Base-by-base conservation (phyloP, 2,797 vertebrate genomes). In the Eleutherodactylus coqui region DNA sequence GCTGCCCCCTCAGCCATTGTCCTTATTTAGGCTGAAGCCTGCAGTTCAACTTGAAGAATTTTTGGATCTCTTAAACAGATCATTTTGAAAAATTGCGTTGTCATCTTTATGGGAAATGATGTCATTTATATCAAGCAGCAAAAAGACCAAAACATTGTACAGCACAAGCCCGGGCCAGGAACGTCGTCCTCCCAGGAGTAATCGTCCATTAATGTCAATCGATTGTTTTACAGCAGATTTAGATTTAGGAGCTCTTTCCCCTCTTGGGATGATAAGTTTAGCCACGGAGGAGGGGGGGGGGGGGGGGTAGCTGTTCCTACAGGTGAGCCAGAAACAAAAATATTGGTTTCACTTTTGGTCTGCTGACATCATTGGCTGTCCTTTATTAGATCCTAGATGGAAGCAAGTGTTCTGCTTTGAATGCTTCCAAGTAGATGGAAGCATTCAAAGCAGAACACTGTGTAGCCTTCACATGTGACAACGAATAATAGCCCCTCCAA, bases 101-200 rank as follows among this genome's bases (percentile, higher is more conserved):
- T 86, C 84, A 86, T 51, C 51, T 86, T 86, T 86, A 81, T 86
- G 53, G 78, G 69, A 73, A 81, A 86, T 81, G 51, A 86, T 51
- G 84, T 86, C 32, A 85, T 85, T 85, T 80, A 85, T 81, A 58
- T 80, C 77, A 49, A 60, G 27, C 21, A 41, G 64, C 47, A 79
- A 80, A 80, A 81, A 70, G 62, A 81, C 67, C 84, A 41, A 86
- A 73, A 62, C 55, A 80, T 80, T 27, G 69, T 17, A 24, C 3
- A 64, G 84, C 4, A 43, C 16, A 17, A 78, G 67, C 24, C 11
- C 32, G 5, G 84, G 67, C 84, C 84, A 86, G 69, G 67, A 78
- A 64, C 69, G 38, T 49, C 76, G 32, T 73, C 32, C 34, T 32
- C 43, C 51, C 10, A 21, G 55, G 84, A 86, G 38, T 53, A 34